phyloP scores from a whole-genome alignment of 2,888 invertebrate genomes.

The Apotomis turbidana region DNA sequence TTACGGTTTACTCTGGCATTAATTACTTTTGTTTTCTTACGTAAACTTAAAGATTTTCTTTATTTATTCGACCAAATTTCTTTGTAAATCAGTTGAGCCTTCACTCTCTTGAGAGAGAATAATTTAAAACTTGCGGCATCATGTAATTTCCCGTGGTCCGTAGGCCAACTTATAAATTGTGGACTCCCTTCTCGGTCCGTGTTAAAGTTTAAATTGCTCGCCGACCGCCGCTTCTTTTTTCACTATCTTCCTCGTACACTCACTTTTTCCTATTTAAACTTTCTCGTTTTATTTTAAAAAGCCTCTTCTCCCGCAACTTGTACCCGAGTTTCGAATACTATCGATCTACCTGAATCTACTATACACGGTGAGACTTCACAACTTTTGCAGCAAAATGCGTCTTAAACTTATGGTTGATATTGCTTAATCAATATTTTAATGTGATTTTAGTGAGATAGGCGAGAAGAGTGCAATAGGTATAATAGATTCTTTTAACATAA shows the following conservation, averaged over 20 bases:
- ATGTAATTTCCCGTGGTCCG: slow-evolving; percentile 66
- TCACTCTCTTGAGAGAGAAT: slow-evolving; percentile 46
- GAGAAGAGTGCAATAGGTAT: no score
- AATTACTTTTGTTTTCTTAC: slow-evolving; percentile 16
- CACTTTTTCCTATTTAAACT: slow-evolving; percentile 82
- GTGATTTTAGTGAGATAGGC: no score
- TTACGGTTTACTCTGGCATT: slow-evolving; percentile 32
- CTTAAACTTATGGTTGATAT: neutral
- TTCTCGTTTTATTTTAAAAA: slow-evolving; percentile 76
- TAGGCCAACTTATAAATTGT: slow-evolving; percentile 71
- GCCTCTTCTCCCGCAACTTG: slow-evolving; percentile 56
- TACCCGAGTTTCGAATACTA: slow-evolving; percentile 51
- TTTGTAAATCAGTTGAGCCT: slow-evolving; percentile 23
- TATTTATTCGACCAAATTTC: slow-evolving; percentile 10
- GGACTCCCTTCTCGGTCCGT: slow-evolving; percentile 61
- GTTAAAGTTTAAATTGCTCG: slow-evolving; percentile 78
- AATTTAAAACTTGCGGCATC: slow-evolving; percentile 63
- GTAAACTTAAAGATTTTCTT: neutral
- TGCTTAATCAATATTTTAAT: neutral
- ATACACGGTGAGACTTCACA: slow-evolving; percentile 7
- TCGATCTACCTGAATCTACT: slow-evolving; percentile 24
- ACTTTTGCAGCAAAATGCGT: neutral
- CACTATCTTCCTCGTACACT: slow-evolving; percentile 76
- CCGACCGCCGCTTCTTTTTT: slow-evolving; percentile 65
- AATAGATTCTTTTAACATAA: no score